Percentiles rank a stretch among this genome's conserved stretches.
phyloP scores from a whole-genome alignment of 2,113 vertebrate species.

The Oryzias woworae region DNA sequence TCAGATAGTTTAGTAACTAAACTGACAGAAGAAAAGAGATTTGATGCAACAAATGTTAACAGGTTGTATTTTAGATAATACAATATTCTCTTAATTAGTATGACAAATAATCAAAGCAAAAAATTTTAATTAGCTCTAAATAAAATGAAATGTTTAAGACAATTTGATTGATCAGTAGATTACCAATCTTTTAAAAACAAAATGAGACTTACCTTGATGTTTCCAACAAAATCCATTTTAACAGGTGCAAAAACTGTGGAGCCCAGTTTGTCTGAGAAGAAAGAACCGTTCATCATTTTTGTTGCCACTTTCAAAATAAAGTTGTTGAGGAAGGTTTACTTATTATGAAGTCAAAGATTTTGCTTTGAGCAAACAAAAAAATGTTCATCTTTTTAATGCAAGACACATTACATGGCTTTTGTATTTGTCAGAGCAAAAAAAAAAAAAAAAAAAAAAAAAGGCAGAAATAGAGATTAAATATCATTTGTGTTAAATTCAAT shows the following conservation, averaged over 20 bases:
- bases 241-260: constrained; percentile 98
- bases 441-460: too few species aligned
- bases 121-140: background rate
- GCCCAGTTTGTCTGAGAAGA: constrained; percentile 91
- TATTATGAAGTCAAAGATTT: background rate
- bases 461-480: too few species aligned
- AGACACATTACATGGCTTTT: too few species aligned
- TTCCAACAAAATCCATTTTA: constrained; percentile 99
- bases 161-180: background rate
- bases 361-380: background rate
- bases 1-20: too few species aligned
- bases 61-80: too few species aligned
- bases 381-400: too few species aligned
- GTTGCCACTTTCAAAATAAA: constrained; percentile 8
- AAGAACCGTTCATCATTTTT: constrained; percentile 60
- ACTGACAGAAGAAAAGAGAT: too few species aligned
- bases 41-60: too few species aligned
- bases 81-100: too few species aligned
- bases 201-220: constrained; percentile 88
- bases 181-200: background rate
- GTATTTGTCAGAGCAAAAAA: too few species aligned
- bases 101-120: too few species aligned
- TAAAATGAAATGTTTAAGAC: background rate
- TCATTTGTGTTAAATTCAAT: too few species aligned
- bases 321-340: background rate